Evolutionary conservation across 2,113 vertebrate species (phyloP), one percentile per base, ranked within the genome.

Genomic region (Eurystomus gularis): DNA sequence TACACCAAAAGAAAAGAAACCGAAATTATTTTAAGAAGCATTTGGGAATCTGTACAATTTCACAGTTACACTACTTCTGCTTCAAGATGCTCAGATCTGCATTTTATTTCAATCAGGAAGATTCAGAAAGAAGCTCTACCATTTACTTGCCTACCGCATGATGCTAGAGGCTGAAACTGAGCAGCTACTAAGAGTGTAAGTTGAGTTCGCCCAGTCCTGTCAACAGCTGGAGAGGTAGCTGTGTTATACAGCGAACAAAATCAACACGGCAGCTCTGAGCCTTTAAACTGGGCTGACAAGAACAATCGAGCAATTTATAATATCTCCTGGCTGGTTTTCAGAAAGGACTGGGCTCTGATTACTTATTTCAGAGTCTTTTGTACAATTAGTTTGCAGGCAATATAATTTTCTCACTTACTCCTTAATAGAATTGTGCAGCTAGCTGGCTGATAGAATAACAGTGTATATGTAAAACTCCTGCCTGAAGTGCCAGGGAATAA

Each of bases 361-460:
- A 97, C 97, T 97, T 97, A 96, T 94, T 98, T 97, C 94, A 93
- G 96, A 97, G 73, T 91, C 90, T 97, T 97, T 79, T 94, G 92
- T 93, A 96, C 97, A 96, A 98, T 98, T 97, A 98, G 97, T 98
- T 98, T 96, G 94, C 93, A 94, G 97, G 97, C 97, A 94, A 97
- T 96, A 96, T 96, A 82, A 98, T 98, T 98, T 98, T 97, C 97
- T 98, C 96, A 97, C 96, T 98, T 96, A 91, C 91, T 90, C 73
- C 89, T 96, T 98, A 98, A 97, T 90, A 98, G 96, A 97, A 97
- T 94, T 55, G 37, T 97, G 82, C 85, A 95, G 97, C 95, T 97
- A 73, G 84, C 91, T 97, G 97, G 97, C 75, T 87, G 96, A 94
- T 54, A 83, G 96, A 97, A 88, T 97, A 97, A 97, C 94, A 97